These are phyloP conservation scores for Barnardius zonarius DNA, from an alignment of 2,113 vertebrate species.

Conservation along the genomic window DNA sequence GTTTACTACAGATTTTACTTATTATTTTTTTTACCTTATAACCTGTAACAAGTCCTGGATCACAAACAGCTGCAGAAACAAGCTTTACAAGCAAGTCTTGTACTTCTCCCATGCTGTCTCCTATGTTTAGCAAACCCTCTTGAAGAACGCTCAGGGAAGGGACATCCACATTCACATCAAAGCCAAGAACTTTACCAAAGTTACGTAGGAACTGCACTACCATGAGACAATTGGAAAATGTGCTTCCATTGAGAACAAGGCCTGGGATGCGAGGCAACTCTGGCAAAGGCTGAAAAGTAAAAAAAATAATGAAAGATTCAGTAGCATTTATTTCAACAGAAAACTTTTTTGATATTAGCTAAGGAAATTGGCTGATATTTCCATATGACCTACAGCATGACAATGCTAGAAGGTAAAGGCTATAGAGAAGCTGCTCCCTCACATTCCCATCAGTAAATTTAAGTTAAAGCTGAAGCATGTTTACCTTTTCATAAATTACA, in stretches of 20 bases:
- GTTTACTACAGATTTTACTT: not conserved
- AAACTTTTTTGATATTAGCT: not conserved
- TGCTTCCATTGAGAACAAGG: slow-evolving; percentile 84
- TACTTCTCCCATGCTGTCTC: slow-evolving; percentile 82
- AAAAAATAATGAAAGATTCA: not conserved
- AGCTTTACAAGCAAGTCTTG: slow-evolving; percentile 91
- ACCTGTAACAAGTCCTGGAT: slow-evolving; percentile 89
- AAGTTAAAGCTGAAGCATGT: not conserved
- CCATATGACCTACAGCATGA: not conserved
- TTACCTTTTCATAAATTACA: not conserved
- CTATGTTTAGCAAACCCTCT: slow-evolving; percentile 88
- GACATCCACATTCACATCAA: slow-evolving; percentile 81
- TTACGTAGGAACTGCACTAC: slow-evolving; percentile 91
- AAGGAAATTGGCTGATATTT: not conserved
- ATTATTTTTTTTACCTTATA: slow-evolving; percentile 81
- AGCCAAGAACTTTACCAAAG: slow-evolving; percentile 91
- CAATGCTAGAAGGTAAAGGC: not conserved
- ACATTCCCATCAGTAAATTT: not conserved
- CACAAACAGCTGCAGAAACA: slow-evolving; percentile 87
- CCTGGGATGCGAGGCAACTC: slow-evolving; percentile 86
- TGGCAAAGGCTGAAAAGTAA: slow-evolving; percentile 81
- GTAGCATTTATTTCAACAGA: not conserved
- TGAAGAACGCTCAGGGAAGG: slow-evolving; percentile 86
- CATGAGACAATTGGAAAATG: slow-evolving; percentile 92
- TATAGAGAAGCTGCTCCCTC: not conserved